phyloP scores from a whole-genome alignment of 2,888 invertebrate genomes.

The Platycnemis pennipes region DNA sequence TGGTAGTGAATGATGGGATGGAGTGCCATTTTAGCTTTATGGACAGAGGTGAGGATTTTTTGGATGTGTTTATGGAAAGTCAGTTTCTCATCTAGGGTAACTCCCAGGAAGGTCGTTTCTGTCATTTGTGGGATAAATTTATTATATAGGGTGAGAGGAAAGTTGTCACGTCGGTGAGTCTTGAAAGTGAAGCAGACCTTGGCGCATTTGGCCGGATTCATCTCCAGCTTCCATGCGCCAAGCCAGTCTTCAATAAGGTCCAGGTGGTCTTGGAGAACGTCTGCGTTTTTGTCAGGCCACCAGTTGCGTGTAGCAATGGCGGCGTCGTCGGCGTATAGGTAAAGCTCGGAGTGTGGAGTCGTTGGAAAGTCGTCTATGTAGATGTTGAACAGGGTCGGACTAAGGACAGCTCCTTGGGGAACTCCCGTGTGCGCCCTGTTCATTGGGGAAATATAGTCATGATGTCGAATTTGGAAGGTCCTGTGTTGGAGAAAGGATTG shows the following conservation, averaged over 20 bases:
- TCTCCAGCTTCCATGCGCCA: neutral
- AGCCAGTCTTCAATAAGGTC: neutral
- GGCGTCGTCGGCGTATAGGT: neutral
- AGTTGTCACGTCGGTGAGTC: neutral
- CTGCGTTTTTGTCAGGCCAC: no score
- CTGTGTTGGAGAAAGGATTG: neutral
- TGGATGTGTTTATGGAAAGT: no score
- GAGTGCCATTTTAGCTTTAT: no score
- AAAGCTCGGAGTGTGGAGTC: neutral
- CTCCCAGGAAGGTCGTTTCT: no score
- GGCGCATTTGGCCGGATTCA: neutral
- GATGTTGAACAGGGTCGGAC: neutral
- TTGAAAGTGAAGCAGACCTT: neutral
- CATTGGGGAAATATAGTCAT: neutral
- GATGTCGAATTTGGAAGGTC: neutral
- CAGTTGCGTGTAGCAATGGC: neutral
- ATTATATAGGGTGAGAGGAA: no score
- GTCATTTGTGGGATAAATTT: no score
- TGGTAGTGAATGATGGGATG: no score
- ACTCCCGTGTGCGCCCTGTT: neutral
- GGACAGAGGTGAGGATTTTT: no score
- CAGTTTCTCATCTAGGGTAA: no score
- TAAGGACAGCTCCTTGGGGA: neutral
- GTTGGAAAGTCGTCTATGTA: neutral
- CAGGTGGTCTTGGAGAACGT: no score